Evolutionary conservation across 35 echinoderm and acorn worm species (phyloP), one percentile per base, ranked within the genome.

Genomic region (Apostichopus californicus): DNA sequence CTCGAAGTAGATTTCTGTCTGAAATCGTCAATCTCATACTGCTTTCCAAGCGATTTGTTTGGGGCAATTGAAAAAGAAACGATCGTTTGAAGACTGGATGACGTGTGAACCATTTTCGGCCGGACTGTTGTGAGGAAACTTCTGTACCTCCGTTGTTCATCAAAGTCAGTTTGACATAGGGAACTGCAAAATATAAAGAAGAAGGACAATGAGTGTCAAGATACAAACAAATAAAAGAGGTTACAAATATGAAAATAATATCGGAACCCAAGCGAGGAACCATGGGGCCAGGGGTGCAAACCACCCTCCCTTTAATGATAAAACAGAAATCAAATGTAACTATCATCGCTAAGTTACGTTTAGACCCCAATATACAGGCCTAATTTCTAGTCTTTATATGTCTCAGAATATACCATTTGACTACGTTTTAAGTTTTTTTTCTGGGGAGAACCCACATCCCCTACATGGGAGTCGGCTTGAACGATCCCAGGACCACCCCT

Each of bases 71-170:
- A 54, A 81, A 81, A 8, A 81, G 53, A 53, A 24, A 81, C 79
- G 79, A 81, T 46, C 53, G 21, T 5, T 81, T 81, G 53, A 81
- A 81, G 79, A 81, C 34, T 53, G 79, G 79, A 81, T 53, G 25
- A 7, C 14, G 25, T 5, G 79, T 81, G 7, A 81, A 53, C 79
- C 79, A 81, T 15, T 26, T 54, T 53, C 79, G 79, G 54, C 15
- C 53, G 79, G 79, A 53, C 22, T 46, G 23, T 53, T 14, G 23
- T 53, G 6, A 14, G 14, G 12, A 26, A 8, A 81, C 53, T 46
- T 34, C 53, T 1, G 54, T 14, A 14, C 79, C 79, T 15, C 10
- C 34, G 25, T 53, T 15, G 54, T 81, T 14, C 8, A 53, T 54
- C 25, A 81, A 81, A 15, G 34, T 81, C 28, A 81, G 7, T 26